Evolutionary conservation across 2,888 invertebrate genomes (phyloP).

Genomic region (Hanleya hanleyi): DNA sequence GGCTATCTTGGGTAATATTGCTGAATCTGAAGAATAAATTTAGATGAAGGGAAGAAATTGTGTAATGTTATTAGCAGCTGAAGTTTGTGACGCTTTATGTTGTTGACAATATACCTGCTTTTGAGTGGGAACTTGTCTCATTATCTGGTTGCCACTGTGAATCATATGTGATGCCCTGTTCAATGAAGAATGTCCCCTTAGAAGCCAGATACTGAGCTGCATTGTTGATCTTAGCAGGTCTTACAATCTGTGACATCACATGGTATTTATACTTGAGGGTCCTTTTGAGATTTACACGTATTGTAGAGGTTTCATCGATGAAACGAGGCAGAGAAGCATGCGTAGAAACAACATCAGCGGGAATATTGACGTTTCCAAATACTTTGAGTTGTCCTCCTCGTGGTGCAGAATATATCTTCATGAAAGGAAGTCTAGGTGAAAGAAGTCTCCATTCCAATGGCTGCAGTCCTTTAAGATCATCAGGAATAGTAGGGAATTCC

Average conservation of each 20-base stretch:
- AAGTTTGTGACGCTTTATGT: no score
- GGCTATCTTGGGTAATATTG: no score
- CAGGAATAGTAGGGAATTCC: constrained; percentile 27
- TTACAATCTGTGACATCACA: constrained; percentile 28
- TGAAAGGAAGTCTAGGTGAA: constrained; percentile 66
- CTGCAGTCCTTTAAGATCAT: constrained; percentile 27
- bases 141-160: not conserved
- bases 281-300: constrained; percentile 33
- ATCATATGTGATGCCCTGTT: constrained; percentile 12
- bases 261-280: constrained; percentile 34
- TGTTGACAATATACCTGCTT: no score
- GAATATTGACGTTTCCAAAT: not conserved
- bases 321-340: constrained; percentile 20
- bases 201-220: constrained; percentile 18
- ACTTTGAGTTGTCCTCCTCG: not conserved
- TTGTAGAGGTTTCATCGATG: constrained; percentile 24
- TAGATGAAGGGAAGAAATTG: no score
- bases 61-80: not conserved
- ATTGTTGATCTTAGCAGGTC: constrained; percentile 28
- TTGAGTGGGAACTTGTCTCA: no score
- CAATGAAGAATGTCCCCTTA: constrained; percentile 21
- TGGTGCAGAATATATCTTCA: constrained; percentile 60
- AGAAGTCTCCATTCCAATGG: constrained; percentile 67
- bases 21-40: no score
- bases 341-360: not conserved